Percentiles rank a stretch among this genome's conserved stretches.
Conservation (phyloP, 1,140 invertebrate species). For the Drosophila nigromelanica region DNA sequence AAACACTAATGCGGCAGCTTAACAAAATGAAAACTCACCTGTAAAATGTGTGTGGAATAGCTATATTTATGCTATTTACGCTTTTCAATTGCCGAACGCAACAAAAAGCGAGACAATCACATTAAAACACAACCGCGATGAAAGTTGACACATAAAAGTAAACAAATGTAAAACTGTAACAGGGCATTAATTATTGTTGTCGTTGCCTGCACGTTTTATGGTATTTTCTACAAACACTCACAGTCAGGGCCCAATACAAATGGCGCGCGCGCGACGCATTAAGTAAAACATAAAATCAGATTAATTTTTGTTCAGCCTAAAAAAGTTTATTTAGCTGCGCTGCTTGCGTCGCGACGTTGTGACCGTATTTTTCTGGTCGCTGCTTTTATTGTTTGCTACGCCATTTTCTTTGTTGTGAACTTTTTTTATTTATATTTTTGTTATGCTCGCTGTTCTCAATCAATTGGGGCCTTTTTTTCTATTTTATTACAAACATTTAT, state of each 20-base stretch:
- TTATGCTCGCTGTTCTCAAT: constrained; percentile 5
- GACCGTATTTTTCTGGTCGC: constrained; percentile 43
- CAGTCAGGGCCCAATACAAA: constrained; percentile 45
- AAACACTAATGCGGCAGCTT: background rate
- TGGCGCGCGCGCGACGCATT: constrained; percentile 57
- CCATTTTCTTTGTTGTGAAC: constrained; percentile 60
- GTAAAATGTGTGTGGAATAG: constrained; percentile 21
- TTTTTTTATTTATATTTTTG: constrained; percentile 16
- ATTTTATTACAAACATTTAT: constrained; percentile 22
- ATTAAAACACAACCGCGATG: constrained; percentile 48
- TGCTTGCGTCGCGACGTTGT: constrained; percentile 58
- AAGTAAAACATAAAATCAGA: constrained; percentile 80
- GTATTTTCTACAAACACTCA: constrained; percentile 62
- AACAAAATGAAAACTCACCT: constrained; percentile 29
- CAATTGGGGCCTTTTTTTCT: background rate
- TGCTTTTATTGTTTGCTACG: constrained; percentile 62
- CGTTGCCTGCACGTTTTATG: constrained; percentile 71
- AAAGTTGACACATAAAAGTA: constrained; percentile 75
- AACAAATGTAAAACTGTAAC: constrained; percentile 69
- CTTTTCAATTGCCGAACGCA: constrained; percentile 31
- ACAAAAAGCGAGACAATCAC: constrained; percentile 33
- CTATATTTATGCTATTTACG: constrained; percentile 28
- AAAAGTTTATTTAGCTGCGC: constrained; percentile 67
- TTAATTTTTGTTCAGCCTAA: constrained; percentile 72
- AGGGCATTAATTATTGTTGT: constrained; percentile 57